Evolutionary conservation across 2,113 vertebrate species (phyloP), one percentile per base, ranked within the genome.

Genomic region (Xenopus borealis): DNA sequence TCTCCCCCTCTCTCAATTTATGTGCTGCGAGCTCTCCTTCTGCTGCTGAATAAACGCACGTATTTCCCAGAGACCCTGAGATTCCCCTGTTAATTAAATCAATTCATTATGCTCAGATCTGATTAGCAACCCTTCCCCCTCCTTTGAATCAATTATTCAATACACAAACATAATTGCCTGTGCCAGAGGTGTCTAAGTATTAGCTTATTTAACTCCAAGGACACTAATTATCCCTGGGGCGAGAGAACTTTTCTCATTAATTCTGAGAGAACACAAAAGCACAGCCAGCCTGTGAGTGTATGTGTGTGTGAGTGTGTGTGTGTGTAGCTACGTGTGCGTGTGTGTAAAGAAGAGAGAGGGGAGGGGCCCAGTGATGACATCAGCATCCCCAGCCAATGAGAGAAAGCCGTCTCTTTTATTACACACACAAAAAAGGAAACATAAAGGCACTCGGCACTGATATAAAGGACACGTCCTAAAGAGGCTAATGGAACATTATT

Each of bases 151-250:
- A 98, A 99, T 99, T 99, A 99, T 99, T 99, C 97, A 98, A 99
- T 98, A 98, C 97, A 98, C 96, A 99, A 99, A 99, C 96, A 98
- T 98, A 99, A 98, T 99, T 99, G 97, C 95, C 95, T 98, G 96
- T 96, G 96, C 96, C 95, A 98, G 97, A 98, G 96, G 97, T 98
- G 96, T 97, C 95, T 97, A 96, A 95, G 95, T 97, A 97, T 98
- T 95, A 98, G 97, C 96, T 99, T 99, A 99, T 99, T 99, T 99
- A 99, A 98, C 97, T 99, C 96, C 96, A 99, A 99, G 97, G 97
- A 99, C 97, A 99, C 95, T 98, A 99, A 99, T 98, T 99, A 98
- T 95, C 97, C 97, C 95, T 95, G 96, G 96, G 97, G 97, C 97
- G 17, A 98, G 94, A 94, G 95, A 98, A 98, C 95, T 98, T 98